phyloP scores from a whole-genome alignment of 2,113 vertebrate species.

The Lampris megalopsis region DNA sequence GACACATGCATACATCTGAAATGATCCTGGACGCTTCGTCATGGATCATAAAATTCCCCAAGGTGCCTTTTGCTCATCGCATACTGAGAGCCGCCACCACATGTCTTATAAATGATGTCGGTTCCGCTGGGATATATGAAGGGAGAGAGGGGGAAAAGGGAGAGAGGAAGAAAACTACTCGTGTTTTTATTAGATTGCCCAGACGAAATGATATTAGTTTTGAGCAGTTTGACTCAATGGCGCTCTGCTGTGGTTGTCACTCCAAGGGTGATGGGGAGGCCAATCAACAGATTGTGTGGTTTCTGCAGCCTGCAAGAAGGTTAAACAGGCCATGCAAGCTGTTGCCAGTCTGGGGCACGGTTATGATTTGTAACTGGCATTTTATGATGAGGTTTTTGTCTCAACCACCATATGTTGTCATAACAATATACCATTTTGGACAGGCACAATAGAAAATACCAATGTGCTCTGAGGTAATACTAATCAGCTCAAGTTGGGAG shows the following conservation, averaged over 20 bases:
- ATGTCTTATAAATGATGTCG: constrained; percentile 68
- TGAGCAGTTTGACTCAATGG: constrained; percentile 53
- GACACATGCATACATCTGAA: constrained; percentile 82
- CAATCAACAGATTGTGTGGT: constrained; percentile 67
- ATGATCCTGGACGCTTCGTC: constrained; percentile 77
- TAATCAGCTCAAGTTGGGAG: constrained; percentile 25
- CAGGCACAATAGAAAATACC: background rate
- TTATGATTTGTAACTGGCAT: constrained; percentile 48
- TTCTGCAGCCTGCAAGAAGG: constrained; percentile 55
- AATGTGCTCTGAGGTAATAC: constrained; percentile 12
- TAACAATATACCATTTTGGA: constrained; percentile 11
- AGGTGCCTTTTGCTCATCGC: constrained; percentile 80
- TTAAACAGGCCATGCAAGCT: constrained; percentile 58
- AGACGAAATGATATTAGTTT: constrained; percentile 71
- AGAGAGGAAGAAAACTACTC: constrained; percentile 43
- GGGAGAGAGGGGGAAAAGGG: constrained; percentile 38
- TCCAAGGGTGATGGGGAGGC: constrained; percentile 61
- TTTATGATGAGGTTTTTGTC: constrained; percentile 43
- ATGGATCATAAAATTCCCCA: constrained; percentile 83
- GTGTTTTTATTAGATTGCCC: constrained; percentile 72
- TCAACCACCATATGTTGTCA: background rate
- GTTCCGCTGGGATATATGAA: constrained; percentile 51
- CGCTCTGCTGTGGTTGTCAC: constrained; percentile 27
- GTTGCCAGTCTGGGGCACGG: constrained; percentile 29
- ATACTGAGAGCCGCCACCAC: constrained; percentile 64